A percentile compares a stretch with the other conserved stretches of the same genome.
Evolutionary conservation across 2,888 invertebrate genomes (phyloP).

Genomic region (Apocheima hispidaria): DNA sequence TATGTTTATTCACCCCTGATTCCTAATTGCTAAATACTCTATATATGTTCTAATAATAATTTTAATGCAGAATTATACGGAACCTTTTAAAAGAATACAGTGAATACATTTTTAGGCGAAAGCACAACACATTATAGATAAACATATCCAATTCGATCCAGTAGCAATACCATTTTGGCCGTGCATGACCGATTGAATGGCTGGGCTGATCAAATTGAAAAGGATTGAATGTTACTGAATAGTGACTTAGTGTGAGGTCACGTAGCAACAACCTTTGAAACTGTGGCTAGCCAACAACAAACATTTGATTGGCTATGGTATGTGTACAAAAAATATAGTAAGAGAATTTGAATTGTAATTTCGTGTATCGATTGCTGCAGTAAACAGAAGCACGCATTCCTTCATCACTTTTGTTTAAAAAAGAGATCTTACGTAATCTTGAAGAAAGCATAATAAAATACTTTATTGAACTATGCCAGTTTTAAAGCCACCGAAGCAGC

Average conservation of each 20-base stretch:
- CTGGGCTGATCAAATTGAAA: constrained; percentile 38
- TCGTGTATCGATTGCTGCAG: neutral
- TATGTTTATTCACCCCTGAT: too few species aligned
- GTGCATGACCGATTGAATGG: constrained; percentile 39
- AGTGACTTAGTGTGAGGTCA: constrained; percentile 17
- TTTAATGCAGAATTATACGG: neutral
- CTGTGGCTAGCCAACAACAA: constrained; percentile 11
- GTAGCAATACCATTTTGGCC: constrained; percentile 37
- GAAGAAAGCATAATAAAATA: too few species aligned
- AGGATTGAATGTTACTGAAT: constrained; percentile 28
- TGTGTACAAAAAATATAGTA: constrained; percentile 9
- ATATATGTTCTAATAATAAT: too few species aligned
- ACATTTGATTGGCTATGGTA: constrained; percentile 4
- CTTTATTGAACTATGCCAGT: too few species aligned
- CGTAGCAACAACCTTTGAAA: constrained; percentile 7
- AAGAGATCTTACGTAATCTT: too few species aligned
- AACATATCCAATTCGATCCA: constrained; percentile 38
- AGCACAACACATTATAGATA: constrained; percentile 26
- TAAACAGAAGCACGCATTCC: neutral
- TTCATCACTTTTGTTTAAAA: too few species aligned
- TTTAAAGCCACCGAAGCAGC: too few species aligned
- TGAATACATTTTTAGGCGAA: neutral
- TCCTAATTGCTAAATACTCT: too few species aligned
- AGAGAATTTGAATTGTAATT: neutral
- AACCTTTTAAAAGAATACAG: neutral